Percentiles rank a stretch among this genome's conserved stretches.
phyloP scores from a whole-genome alignment of 2,113 vertebrate species.

The Chloroceryle aenea region DNA sequence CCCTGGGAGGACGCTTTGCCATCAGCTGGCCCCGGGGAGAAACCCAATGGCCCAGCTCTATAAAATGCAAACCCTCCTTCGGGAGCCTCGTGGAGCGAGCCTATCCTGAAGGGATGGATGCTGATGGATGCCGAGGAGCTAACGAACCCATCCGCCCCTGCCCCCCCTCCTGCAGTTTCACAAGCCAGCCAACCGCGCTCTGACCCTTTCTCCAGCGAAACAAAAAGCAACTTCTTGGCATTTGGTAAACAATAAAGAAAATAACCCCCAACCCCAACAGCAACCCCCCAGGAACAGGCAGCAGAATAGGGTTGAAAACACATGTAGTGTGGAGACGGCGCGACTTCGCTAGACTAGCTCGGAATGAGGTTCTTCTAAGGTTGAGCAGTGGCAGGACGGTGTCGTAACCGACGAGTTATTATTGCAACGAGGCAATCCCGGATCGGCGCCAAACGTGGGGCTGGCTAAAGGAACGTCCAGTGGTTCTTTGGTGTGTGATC shows the following conservation, averaged over 20 bases:
- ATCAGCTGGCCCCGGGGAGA: not conserved
- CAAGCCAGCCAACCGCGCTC: not conserved
- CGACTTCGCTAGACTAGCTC: not conserved
- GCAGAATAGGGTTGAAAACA: not conserved
- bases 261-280: not conserved
- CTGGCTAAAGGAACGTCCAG: not conserved
- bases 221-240: not conserved
- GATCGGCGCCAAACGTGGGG: not conserved
- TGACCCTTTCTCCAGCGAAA: not conserved
- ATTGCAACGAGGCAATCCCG: slow-evolving; percentile 31
- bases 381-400: not conserved
- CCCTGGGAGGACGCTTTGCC: not conserved
- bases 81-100: not conserved
- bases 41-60: not conserved
- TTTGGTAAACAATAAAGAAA: not conserved
- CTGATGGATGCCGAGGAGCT: not conserved
- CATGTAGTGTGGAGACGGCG: not conserved
- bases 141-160: accelerated
- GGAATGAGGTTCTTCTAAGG: not conserved
- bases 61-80: not conserved
- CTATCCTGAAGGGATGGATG: not conserved
- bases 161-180: accelerated
- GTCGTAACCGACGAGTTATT: not conserved
- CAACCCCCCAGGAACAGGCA: not conserved
- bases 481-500: slow-evolving; percentile 76